Evolutionary conservation across 2,888 invertebrate genomes (phyloP), one percentile per base, ranked within the genome.

Genomic region (Toxonevra muliebris): DNA sequence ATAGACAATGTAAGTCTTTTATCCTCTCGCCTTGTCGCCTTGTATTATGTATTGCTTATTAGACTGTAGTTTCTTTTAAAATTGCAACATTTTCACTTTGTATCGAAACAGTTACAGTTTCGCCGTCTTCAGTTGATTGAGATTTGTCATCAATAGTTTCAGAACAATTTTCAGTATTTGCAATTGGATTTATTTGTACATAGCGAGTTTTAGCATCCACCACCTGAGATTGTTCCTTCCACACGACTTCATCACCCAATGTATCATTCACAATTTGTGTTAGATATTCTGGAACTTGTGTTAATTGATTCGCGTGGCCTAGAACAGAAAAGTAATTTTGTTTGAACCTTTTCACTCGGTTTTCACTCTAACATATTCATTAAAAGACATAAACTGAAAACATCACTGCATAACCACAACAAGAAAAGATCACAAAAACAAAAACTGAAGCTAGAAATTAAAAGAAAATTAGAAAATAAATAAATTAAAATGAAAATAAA

Each of bases 161-260:
- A 30, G 30, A 30, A 30, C 30, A 10, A 9, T 61, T n/a, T 53
- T 53, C 68, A 20, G 64, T 62, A 40, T 48, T 12, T 17, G 64
- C 54, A 48, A 66, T 30, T 41, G 65, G 57, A 65, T 73, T 75
- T 30, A 80, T 75, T 72, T 79, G 75, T 42, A 79, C 71, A 60
- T 75, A 79, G 55, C 73, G 77, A 20, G 76, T 72, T 74, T 75
- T 76, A 10, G 69, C 69, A 15, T 79, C 79, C 61, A 75, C 65
- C 61, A 75, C 66, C 69, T 75, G 76, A 12, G 79, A 78, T 69
- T 82, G 83, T 61, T 82, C 80, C 69, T 76, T 77, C 82, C 82
- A 82, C 13, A 82, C 72, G 45, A 76, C 76, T 61, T 82, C 80
- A 64, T 77, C 77, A 58, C 76, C 76, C 60, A 82, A 66, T 3